A percentile compares a stretch with the other conserved stretches of the same genome.
Conservation (phyloP, 2,888 invertebrate genomes). For the Alsophila aescularia region DNA sequence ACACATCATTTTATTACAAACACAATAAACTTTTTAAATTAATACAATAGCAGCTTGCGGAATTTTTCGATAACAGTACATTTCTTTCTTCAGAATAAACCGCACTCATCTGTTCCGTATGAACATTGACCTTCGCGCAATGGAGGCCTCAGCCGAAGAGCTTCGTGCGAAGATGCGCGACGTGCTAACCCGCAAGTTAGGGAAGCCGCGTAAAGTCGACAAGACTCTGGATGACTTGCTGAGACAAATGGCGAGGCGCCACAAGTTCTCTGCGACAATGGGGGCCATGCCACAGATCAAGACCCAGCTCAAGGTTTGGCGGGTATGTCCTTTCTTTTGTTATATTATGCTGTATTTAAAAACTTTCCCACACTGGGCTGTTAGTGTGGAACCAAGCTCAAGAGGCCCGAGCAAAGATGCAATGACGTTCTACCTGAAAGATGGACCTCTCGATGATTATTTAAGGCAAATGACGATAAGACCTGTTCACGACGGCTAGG, state of each 20-base stretch:
- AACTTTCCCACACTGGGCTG: too few relatives aligned
- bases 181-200: slow-evolving; percentile 71
- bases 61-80: too few relatives aligned
- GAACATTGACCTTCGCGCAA: slow-evolving; percentile 87
- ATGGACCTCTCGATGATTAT: too few relatives aligned
- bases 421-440: too few relatives aligned
- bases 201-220: slow-evolving; percentile 70
- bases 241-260: slow-evolving; percentile 69
- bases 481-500: too few relatives aligned
- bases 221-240: slow-evolving; percentile 71
- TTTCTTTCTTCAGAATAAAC: slow-evolving; percentile 79
- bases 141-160: slow-evolving; percentile 84
- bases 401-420: too few relatives aligned
- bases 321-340: slow-evolving; percentile 56
- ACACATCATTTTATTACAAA: too few relatives aligned
- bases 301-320: slow-evolving; percentile 65
- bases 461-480: too few relatives aligned
- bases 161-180: slow-evolving; percentile 81
- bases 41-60: too few relatives aligned
- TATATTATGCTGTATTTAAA: too few relatives aligned
- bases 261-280: slow-evolving; percentile 66
- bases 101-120: slow-evolving; percentile 88
- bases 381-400: too few relatives aligned
- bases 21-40: too few relatives aligned
- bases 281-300: slow-evolving; percentile 59